Conservation (phyloP, 2,113 vertebrate genomes). For the Choloepus hoffmanni region DNA sequence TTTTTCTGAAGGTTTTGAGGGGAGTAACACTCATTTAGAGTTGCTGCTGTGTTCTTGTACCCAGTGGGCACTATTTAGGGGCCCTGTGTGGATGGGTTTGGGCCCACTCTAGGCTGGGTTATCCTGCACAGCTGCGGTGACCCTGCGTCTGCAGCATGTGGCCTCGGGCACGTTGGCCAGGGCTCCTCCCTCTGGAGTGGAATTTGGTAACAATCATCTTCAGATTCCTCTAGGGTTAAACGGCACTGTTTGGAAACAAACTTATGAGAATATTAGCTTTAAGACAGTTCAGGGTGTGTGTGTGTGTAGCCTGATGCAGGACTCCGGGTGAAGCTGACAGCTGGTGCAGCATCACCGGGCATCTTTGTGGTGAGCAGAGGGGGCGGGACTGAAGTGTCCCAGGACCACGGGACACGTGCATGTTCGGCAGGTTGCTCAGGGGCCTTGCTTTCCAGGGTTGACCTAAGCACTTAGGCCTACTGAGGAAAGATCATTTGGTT, state of each 20-base stretch:
- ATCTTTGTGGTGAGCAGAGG: too few relatives aligned
- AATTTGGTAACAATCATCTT: too few relatives aligned
- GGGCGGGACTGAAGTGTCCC: too few relatives aligned
- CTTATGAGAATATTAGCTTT: not conserved
- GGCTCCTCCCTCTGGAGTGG: too few relatives aligned
- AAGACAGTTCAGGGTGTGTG: not conserved
- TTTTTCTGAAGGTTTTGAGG: not conserved
- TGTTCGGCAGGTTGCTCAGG: conserved; percentile 62
- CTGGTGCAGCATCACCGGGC: not conserved
- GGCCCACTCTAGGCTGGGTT: not conserved
- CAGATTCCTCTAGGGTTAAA: not conserved
- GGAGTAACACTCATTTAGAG: not conserved
- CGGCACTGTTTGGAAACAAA: not conserved
- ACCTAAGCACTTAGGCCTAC: conserved; percentile 73
- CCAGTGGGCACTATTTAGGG: not conserved
- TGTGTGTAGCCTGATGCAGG: accelerated
- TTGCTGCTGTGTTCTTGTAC: accelerated
- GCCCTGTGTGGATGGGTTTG: not conserved
- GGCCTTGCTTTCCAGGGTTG: conserved; percentile 75
- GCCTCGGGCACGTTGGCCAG: too few relatives aligned
- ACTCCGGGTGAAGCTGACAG: not conserved
- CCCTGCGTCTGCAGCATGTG: too few relatives aligned
- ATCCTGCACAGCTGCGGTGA: not conserved
- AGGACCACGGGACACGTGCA: not conserved
- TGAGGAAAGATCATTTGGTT: conserved; percentile 77